Conservation (phyloP, 2,888 invertebrate genomes). For the Hedychridium roseum region DNA sequence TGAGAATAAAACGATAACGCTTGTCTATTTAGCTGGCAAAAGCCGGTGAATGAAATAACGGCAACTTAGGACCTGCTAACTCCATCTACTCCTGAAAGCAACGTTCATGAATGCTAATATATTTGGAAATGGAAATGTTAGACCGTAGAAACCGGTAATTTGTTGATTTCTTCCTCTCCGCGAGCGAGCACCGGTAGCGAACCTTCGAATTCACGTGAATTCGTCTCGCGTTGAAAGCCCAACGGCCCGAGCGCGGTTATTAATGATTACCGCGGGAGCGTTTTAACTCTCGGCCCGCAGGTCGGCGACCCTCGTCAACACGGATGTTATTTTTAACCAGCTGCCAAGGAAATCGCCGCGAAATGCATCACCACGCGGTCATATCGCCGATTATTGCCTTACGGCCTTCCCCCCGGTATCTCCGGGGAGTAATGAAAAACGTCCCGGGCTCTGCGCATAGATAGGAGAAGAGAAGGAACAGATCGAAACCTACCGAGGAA, state of each 20-base stretch:
- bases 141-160: no score
- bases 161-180: no score
- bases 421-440: neutral
- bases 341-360: constrained; percentile 9
- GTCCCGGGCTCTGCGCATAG: neutral
- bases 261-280: constrained; percentile 28
- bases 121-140: no score
- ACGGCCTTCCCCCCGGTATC: constrained; percentile 2
- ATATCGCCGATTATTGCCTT: constrained; percentile 23
- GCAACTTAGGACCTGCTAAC: no score
- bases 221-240: constrained; percentile 1
- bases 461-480: neutral
- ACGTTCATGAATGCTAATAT: no score
- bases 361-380: constrained; percentile 21
- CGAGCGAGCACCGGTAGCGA: neutral
- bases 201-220: neutral
- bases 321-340: constrained; percentile 18
- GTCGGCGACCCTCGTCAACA: constrained; percentile 51
- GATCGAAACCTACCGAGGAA: no score
- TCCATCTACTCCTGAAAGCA: no score
- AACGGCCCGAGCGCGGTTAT: constrained; percentile 27
- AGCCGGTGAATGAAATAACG: no score
- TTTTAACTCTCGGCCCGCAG: constrained; percentile 40
- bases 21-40: no score
- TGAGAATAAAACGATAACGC: no score